phyloP scores from a whole-genome alignment of 2,113 vertebrate species.

The Cryptoleucopteryx plumbea region DNA sequence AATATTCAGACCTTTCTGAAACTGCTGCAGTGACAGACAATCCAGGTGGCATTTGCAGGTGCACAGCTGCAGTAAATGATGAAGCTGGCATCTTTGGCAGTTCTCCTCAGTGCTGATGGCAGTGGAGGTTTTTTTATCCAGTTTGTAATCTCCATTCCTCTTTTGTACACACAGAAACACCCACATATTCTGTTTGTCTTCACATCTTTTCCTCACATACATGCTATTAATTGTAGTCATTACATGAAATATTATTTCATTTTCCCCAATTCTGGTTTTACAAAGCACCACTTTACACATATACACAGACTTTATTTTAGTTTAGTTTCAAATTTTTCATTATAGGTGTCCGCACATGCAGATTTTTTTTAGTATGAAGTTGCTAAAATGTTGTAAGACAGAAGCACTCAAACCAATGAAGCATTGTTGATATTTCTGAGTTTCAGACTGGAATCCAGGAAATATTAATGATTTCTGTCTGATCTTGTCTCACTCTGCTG shows the following conservation, averaged over 20 bases:
- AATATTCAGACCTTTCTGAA: slow-evolving; percentile 28
- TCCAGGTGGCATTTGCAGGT: slow-evolving; percentile 36
- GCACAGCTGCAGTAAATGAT: slow-evolving; percentile 29
- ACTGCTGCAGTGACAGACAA: slow-evolving; percentile 1
- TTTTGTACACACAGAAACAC: neutral
- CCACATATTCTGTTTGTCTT: neutral
- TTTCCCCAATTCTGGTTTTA: slow-evolving; percentile 5
- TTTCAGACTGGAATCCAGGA: slow-evolving; percentile 36
- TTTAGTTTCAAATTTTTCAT: neutral
- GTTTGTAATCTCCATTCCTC: neutral
- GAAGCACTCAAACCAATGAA: slow-evolving; percentile 46
- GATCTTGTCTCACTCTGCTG: slow-evolving; percentile 31
- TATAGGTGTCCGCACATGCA: neutral
- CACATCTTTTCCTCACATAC: neutral
- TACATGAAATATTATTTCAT: neutral
- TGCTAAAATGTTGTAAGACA: neutral
- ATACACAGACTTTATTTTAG: neutral
- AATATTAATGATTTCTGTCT: slow-evolving; percentile 54
- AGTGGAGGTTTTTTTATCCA: neutral
- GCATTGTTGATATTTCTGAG: slow-evolving; percentile 27
- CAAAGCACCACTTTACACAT: neutral
- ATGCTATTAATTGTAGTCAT: neutral
- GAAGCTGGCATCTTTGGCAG: slow-evolving; percentile 1
- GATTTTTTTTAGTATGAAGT: neutral
- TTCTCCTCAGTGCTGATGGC: neutral